Conservation (phyloP, 2,113 vertebrate species). For the Festucalex cinctus region DNA sequence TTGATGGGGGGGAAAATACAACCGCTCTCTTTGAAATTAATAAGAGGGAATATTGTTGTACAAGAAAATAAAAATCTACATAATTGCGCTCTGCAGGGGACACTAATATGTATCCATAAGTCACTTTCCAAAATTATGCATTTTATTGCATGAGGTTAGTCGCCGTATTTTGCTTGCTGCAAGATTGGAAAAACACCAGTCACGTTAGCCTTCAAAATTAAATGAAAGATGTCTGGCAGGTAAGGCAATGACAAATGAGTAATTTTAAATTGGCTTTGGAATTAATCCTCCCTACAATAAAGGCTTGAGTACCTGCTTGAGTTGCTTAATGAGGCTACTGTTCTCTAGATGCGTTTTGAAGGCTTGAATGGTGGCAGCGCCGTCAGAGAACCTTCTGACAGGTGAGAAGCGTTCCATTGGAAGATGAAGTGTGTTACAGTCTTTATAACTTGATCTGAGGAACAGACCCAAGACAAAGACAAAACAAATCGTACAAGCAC, state of each 20-base stretch:
- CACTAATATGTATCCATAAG: not conserved
- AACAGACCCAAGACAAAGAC: slow-evolving; percentile 24
- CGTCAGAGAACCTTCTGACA: slow-evolving; percentile 94
- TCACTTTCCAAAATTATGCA: not conserved
- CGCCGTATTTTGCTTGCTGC: not conserved
- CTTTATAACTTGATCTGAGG: slow-evolving; percentile 92
- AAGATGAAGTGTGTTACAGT: slow-evolving; percentile 96
- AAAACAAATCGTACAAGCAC: slow-evolving; percentile 33
- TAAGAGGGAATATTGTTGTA: no score
- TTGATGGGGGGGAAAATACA: not conserved
- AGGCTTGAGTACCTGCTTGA: slow-evolving; percentile 85
- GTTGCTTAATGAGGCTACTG: slow-evolving; percentile 94
- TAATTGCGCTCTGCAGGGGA: not conserved
- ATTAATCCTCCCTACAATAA: not conserved
- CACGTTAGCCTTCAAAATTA: not conserved
- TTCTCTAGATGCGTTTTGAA: slow-evolving; percentile 98
- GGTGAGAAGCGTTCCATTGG: slow-evolving; percentile 98
- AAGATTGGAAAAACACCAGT: not conserved
- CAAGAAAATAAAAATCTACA: not conserved
- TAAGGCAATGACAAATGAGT: not conserved
- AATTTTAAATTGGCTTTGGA: not conserved
- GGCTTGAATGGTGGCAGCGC: slow-evolving; percentile 94
- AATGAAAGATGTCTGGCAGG: not conserved
- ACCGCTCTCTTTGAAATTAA: not conserved
- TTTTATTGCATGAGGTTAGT: not conserved